phyloP scores from a whole-genome alignment of 2,888 invertebrate genomes.

The Iselma pallidipennis region DNA sequence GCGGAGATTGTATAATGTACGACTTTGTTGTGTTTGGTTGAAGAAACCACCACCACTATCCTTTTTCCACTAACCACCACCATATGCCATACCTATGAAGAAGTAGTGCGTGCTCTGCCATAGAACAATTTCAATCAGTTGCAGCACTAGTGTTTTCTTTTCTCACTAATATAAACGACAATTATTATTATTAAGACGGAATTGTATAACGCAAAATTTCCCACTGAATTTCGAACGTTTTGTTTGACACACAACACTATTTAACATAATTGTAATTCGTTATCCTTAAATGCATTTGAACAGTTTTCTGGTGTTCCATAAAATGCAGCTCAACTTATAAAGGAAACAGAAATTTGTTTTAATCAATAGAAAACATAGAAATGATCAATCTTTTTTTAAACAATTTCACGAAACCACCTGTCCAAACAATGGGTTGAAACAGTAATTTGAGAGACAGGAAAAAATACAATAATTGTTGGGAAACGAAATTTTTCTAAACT shows the following conservation, averaged over 20 bases:
- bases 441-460: too few species aligned
- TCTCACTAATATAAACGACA: too few species aligned
- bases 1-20: slow-evolving; percentile 32
- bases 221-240: neutral
- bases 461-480: neutral
- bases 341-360: neutral
- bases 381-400: too few species aligned
- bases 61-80: neutral
- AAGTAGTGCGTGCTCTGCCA: slow-evolving; percentile 24
- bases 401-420: neutral
- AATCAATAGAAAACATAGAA: neutral
- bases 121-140: slow-evolving; percentile 25
- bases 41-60: neutral
- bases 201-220: neutral
- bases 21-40: slow-evolving; percentile 7
- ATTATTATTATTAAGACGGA: neutral
- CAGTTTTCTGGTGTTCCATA: neutral
- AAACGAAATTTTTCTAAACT: neutral
- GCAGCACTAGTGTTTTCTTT: too few species aligned
- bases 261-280: neutral
- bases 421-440: neutral
- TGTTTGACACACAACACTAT: neutral
- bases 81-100: neutral
- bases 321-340: too few species aligned
- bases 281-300: neutral